Evolutionary conservation across 2,888 invertebrate genomes (phyloP).

Genomic region (Harmothoe impar): DNA sequence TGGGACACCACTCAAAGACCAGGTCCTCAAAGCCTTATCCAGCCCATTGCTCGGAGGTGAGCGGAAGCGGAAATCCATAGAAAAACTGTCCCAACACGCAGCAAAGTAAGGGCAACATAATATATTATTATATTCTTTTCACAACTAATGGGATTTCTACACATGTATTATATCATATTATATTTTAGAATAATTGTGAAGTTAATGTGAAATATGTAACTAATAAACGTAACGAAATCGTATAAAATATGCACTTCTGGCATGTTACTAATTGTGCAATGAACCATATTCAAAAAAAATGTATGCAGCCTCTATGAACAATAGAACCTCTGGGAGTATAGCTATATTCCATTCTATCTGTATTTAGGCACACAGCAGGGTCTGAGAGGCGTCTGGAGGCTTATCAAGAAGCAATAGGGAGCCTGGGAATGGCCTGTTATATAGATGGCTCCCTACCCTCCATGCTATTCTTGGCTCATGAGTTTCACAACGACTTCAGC

Average conservation of each 20-base stretch:
- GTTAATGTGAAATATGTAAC: too few relatives aligned
- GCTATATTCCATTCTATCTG: neutral
- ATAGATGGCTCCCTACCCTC: slow-evolving; percentile 78
- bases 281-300: too few relatives aligned
- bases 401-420: slow-evolving; percentile 73
- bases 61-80: slow-evolving; percentile 72
- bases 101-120: slow-evolving; percentile 66
- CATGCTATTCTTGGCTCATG: slow-evolving; percentile 76
- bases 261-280: too few relatives aligned
- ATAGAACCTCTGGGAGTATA: too few relatives aligned
- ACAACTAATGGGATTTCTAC: too few relatives aligned
- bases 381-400: slow-evolving; percentile 72
- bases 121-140: neutral
- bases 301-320: too few relatives aligned
- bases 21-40: slow-evolving; percentile 71
- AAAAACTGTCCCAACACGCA: slow-evolving; percentile 69
- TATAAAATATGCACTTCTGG: too few relatives aligned
- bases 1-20: slow-evolving; percentile 74
- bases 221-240: too few relatives aligned
- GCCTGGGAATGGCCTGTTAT: slow-evolving; percentile 78
- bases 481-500: slow-evolving; percentile 76
- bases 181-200: too few relatives aligned
- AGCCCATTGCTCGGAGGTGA: slow-evolving; percentile 75
- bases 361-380: slow-evolving; percentile 27
- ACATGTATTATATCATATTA: too few relatives aligned